Percentiles rank a stretch among this genome's conserved stretches.
Evolutionary conservation across 2,113 vertebrate genomes (phyloP).

Genomic region (Pygoscelis antarcticus): DNA sequence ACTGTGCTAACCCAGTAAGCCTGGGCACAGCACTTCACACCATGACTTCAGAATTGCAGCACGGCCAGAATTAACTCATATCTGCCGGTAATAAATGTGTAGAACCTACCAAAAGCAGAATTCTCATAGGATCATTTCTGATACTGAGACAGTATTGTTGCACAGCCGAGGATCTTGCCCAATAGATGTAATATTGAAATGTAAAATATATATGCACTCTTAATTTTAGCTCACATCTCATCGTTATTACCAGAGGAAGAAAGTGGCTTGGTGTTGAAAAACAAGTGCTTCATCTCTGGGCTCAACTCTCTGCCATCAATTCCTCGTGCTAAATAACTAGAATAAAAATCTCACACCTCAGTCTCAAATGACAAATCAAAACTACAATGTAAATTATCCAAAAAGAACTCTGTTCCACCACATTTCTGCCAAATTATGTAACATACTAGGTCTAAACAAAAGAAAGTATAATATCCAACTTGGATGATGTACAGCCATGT

Average conservation of each 20-base stretch:
- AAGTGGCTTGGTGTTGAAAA: neutral
- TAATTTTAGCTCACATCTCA: neutral
- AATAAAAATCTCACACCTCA: constrained; percentile 20
- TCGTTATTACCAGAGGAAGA: neutral
- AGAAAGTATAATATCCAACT: neutral
- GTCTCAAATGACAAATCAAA: constrained; percentile 7
- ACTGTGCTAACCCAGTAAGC: neutral
- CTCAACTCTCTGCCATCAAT: neutral
- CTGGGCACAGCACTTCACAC: neutral
- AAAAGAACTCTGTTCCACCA: neutral
- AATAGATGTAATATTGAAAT: neutral
- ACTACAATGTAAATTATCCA: neutral
- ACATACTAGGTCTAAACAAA: neutral
- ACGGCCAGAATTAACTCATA: neutral
- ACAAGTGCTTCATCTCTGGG: neutral
- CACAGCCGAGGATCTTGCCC: neutral
- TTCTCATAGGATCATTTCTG: neutral
- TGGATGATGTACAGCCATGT: neutral
- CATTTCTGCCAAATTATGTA: neutral
- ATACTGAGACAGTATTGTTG: neutral
- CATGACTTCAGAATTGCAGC: neutral
- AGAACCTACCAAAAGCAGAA: neutral
- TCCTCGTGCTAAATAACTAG: neutral
- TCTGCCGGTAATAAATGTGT: neutral
- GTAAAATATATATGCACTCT: neutral